Conservation (phyloP, 2,113 vertebrate species). For the Ictalurus furcatus region DNA sequence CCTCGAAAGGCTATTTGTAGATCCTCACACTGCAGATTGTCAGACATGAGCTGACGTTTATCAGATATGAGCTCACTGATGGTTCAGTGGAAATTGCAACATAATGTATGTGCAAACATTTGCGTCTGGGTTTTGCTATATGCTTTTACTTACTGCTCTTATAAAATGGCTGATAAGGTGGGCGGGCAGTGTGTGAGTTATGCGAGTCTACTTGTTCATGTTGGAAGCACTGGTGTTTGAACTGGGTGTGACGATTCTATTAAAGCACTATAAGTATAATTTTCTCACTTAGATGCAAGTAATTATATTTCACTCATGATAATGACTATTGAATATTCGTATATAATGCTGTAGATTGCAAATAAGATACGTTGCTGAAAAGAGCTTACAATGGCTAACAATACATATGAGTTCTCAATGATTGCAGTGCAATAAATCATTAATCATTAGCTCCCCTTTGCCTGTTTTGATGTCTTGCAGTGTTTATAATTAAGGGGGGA, state of each 20-base stretch:
- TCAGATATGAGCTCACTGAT: neutral
- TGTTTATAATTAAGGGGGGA: neutral
- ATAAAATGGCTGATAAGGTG: constrained; percentile 8
- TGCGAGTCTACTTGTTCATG: neutral
- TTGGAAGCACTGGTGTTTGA: neutral
- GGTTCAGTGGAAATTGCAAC: neutral
- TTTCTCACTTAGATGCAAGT: neutral
- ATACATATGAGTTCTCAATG: neutral
- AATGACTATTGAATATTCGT: neutral
- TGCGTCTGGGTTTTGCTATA: neutral
- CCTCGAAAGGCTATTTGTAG: neutral
- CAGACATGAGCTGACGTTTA: neutral
- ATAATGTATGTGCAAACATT: neutral
- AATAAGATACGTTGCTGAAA: neutral
- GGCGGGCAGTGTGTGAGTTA: neutral
- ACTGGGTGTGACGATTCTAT: neutral
- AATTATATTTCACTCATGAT: neutral
- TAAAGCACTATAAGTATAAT: neutral
- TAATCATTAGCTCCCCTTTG: neutral
- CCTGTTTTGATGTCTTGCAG: neutral
- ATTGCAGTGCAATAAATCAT: neutral
- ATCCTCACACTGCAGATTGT: neutral
- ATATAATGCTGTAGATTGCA: neutral
- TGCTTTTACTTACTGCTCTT: neutral
- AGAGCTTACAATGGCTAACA: neutral